Conservation (phyloP, 2,888 invertebrate species). For the Microdon myrmicae region DNA sequence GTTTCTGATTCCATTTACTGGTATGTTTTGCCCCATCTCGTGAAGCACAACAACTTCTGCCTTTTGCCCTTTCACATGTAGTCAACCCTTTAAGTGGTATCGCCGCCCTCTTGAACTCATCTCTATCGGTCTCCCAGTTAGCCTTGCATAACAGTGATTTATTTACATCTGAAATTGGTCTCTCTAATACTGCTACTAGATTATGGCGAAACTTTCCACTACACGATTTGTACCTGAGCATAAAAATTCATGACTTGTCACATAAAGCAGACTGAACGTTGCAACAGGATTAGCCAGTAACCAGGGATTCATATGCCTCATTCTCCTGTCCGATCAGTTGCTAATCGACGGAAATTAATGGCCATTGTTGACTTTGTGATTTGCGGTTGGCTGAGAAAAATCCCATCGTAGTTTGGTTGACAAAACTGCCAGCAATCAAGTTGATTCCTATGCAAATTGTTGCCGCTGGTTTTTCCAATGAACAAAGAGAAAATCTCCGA, state of each 20-base stretch:
- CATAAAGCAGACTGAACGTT: conserved; percentile 38
- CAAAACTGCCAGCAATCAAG: conserved; percentile 41
- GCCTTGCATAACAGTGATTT: conserved; percentile 44
- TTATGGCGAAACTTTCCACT: conserved; percentile 32
- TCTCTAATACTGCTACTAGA: conserved; percentile 24
- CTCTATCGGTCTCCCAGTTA: conserved; percentile 16
- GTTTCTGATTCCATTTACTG: no score
- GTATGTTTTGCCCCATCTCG: no score
- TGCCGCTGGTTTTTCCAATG: conserved; percentile 19
- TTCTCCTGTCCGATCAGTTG: conserved; percentile 5
- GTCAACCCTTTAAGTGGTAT: neutral
- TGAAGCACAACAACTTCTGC: conserved; percentile 18
- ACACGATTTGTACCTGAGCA: conserved; percentile 44
- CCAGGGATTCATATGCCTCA: conserved; percentile 5
- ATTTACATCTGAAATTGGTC: conserved; percentile 31
- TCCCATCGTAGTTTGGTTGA: conserved; percentile 9
- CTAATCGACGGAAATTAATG: conserved; percentile 49
- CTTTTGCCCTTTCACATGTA: conserved; percentile 5
- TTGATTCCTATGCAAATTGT: conserved; percentile 45
- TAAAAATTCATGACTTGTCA: conserved; percentile 51
- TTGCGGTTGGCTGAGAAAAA: conserved; percentile 10
- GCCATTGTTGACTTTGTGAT: conserved; percentile 16
- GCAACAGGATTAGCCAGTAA: neutral
- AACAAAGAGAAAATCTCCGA: conserved; percentile 3
- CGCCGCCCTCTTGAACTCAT: conserved; percentile 24